Percentiles rank a stretch among this genome's conserved stretches.
Conservation (phyloP, 2,888 invertebrate species). For the Tinea trinotella region DNA sequence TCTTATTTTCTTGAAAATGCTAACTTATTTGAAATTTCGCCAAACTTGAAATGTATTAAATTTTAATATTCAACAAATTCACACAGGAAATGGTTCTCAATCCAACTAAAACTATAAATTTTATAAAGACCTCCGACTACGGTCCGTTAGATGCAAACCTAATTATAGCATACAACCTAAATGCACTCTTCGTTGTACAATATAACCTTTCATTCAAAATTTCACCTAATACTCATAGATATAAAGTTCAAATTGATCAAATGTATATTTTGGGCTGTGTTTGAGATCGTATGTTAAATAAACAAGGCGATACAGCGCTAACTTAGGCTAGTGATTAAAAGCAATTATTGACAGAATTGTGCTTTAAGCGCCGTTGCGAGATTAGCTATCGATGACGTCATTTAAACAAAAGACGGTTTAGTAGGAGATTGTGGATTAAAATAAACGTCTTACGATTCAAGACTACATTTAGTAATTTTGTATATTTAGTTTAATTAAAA, state of each 20-base stretch:
- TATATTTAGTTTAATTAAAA: no score
- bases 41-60: not conserved
- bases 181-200: not conserved
- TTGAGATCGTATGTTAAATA: not conserved
- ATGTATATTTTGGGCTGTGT: not conserved
- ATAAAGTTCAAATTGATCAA: not conserved
- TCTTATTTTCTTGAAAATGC: no score
- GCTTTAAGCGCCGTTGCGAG: not conserved
- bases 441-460: no score
- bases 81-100: not conserved
- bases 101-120: not conserved
- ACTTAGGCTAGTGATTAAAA: constrained; percentile 21
- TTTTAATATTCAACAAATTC: not conserved
- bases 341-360: constrained; percentile 22
- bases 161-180: not conserved
- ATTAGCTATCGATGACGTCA: not conserved
- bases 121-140: not conserved
- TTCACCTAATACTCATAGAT: not conserved
- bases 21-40: not conserved
- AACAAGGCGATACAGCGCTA: constrained; percentile 7
- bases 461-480: no score
- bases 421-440: no score
- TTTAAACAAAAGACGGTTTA: no score
- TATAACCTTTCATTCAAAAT: not conserved
- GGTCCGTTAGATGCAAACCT: constrained; percentile 2